Conservation (phyloP, 2,797 vertebrate species). For the Lepilemur ruficaudatus region DNA sequence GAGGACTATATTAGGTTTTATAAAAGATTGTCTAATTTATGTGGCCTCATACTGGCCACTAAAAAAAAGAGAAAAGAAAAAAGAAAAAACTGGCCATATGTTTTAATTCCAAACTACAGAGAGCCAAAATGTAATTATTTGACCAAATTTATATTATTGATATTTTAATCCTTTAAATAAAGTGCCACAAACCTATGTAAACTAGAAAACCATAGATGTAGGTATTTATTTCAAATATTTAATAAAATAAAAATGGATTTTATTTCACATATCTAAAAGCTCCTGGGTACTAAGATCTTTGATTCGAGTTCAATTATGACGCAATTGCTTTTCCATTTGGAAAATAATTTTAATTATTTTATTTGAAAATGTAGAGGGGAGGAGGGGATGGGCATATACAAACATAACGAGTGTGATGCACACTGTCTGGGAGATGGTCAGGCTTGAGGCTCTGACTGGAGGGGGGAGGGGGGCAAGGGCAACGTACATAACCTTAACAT, state of each 20-base stretch:
- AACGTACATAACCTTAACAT: too few relatives aligned
- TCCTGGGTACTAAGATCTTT: background rate
- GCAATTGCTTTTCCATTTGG: background rate
- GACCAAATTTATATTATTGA: slow-evolving; percentile 43
- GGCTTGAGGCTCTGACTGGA: too few relatives aligned
- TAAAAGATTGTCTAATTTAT: slow-evolving; percentile 1
- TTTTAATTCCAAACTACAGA: slow-evolving; percentile 4
- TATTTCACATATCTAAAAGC: background rate
- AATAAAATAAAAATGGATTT: slow-evolving; percentile 8
- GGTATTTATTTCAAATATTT: background rate
- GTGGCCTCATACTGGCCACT: background rate
- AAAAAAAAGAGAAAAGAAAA: background rate
- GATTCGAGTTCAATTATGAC: background rate
- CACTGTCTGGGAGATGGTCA: too few relatives aligned
- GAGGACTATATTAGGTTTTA: background rate
- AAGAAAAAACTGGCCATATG: background rate
- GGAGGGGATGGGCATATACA: too few relatives aligned
- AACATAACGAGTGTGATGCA: too few relatives aligned
- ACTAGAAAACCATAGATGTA: background rate
- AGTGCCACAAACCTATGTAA: background rate
- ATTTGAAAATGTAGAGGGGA: background rate
- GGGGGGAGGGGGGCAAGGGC: too few relatives aligned
- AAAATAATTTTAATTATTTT: slow-evolving; percentile 31
- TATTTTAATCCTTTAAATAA: slow-evolving; percentile 39
- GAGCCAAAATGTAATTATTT: slow-evolving; percentile 19